Percentiles rank a stretch among this genome's conserved stretches.
These are phyloP conservation scores for Aplidium turbinatum DNA, from an alignment of 23 tunicate genomes.

Conservation along the genomic window DNA sequence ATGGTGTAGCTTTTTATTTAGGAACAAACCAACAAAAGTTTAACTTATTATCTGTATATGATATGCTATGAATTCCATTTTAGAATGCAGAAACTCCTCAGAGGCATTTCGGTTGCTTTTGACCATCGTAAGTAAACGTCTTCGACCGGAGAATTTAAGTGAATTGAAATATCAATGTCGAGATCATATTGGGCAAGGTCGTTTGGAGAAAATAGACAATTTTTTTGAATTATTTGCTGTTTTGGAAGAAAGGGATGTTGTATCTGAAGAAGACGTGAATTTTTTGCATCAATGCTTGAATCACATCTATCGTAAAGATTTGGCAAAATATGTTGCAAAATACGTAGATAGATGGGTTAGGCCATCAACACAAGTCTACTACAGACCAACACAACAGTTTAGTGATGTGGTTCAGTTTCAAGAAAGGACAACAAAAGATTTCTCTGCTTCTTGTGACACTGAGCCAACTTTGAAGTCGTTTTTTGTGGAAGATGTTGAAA, in stretches of 20 bases:
- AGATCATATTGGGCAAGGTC: constrained; percentile 48
- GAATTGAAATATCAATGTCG: constrained; percentile 56
- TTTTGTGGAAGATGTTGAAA: no score
- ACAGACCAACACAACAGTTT: no score
- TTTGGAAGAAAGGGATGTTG: constrained; percentile 46
- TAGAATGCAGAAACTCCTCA: not conserved
- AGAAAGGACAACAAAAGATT: no score
- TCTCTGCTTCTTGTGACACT: no score
- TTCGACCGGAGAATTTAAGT: not conserved
- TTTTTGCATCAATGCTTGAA: constrained; percentile 30
- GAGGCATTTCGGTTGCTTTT: not conserved
- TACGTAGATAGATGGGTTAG: constrained; percentile 10
- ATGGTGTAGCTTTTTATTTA: no score
- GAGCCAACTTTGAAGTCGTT: no score
- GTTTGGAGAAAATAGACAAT: constrained; percentile 32
- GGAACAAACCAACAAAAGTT: no score
- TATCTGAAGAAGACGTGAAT: constrained; percentile 34
- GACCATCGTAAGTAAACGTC: not conserved
- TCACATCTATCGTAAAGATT: constrained; percentile 37
- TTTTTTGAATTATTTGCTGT: constrained; percentile 30
- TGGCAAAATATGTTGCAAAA: constrained; percentile 6
- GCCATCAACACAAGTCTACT: not conserved
- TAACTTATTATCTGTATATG: no score
- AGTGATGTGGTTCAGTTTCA: no score
- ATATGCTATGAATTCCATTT: no score